A percentile compares a stretch with the other conserved stretches of the same genome.
Conservation (phyloP, 1,140 invertebrate genomes). For the Apis mellifera region Amel_HAv3.1 CM009939.2:5678501-5679000, state of each 20-base stretch:
- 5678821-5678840: not conserved
- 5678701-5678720: not conserved
- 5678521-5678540: not conserved
- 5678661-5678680: not conserved
- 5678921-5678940: too few relatives aligned
- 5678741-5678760: conserved; percentile 3
- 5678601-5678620: too few relatives aligned
- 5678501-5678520: not conserved
- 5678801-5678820: conserved; percentile 3
- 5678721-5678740: not conserved
- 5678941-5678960: too few relatives aligned
- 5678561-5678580: not conserved
- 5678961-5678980: too few relatives aligned
- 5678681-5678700: not conserved
- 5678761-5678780: not conserved
- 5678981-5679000: too few relatives aligned
- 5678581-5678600: not conserved
- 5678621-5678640: too few relatives aligned
- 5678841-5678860: not conserved
- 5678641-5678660: too few relatives aligned
- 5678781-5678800: not conserved
- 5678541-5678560: not conserved
- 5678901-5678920: too few relatives aligned
- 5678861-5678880: too few relatives aligned
- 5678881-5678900: too few relatives aligned